Conservation (phyloP, 37 sponge, comb jelly and placozoan species). For the Diacarnus erythraeanus region DNA sequence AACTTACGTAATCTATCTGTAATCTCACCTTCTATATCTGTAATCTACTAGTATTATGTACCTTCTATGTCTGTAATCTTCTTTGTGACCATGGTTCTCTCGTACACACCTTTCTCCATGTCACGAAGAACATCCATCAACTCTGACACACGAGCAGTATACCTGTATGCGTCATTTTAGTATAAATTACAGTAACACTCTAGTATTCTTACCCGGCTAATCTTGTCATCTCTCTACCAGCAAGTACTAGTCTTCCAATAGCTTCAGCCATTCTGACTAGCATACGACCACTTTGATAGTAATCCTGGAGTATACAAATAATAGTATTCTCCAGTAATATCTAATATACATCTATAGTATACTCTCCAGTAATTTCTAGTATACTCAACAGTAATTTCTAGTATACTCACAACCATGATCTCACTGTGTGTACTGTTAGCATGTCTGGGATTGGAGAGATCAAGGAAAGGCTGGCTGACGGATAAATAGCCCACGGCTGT, state of each 20-base stretch:
- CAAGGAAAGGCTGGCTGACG: constrained; percentile 84
- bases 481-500: constrained; percentile 84
- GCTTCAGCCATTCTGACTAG: constrained; percentile 92
- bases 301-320: no score
- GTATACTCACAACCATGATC: constrained; percentile 56
- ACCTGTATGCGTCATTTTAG: constrained; percentile 32
- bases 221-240: constrained; percentile 88
- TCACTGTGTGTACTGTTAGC: constrained; percentile 61
- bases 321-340: no score
- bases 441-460: constrained; percentile 60
- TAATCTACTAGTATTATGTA: no score
- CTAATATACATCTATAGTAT: no score
- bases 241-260: constrained; percentile 89
- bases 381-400: neutral
- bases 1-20: no score
- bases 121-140: constrained; percentile 75
- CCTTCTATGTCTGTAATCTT: neutral
- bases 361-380: neutral
- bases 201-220: constrained; percentile 76
- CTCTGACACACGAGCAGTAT: constrained; percentile 79
- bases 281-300: constrained; percentile 88
- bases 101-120: constrained; percentile 78
- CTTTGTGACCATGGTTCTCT: constrained; percentile 84
- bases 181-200: neutral
- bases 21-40: no score